Evolutionary conservation across 2,797 vertebrate species (phyloP).

Genomic region (Poeciliopsis gracilis): DNA sequence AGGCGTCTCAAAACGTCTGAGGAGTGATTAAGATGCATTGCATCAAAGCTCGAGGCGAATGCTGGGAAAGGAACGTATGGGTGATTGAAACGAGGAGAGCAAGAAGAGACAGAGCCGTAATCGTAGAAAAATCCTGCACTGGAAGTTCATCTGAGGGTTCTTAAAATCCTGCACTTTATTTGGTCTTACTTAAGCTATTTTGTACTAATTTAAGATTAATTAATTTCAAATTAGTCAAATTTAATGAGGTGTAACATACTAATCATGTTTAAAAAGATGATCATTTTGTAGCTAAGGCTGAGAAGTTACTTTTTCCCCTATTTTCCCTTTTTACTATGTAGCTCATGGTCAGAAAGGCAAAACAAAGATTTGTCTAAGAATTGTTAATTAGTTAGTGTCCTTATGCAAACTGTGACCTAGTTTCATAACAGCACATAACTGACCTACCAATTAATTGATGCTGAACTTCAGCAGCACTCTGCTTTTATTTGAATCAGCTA

Average conservation of each 20-base stretch:
- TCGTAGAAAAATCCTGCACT: conserved; percentile 10
- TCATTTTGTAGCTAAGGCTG: neutral
- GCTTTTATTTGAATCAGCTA: conserved; percentile 49
- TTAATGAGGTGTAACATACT: neutral
- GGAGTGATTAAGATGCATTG: conserved; percentile 46
- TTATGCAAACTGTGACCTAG: conserved; percentile 74
- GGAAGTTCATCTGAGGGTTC: conserved; percentile 32
- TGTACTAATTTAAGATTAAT: neutral
- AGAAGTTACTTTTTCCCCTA: conserved; percentile 6
- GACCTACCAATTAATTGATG: conserved; percentile 55
- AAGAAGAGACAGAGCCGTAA: neutral
- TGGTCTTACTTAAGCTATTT: neutral
- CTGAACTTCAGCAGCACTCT: conserved; percentile 36
- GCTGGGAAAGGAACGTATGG: conserved; percentile 31
- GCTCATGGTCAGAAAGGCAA: conserved; percentile 20
- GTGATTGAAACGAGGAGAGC: conserved; percentile 3
- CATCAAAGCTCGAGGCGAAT: conserved; percentile 29
- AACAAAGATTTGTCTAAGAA: conserved; percentile 24
- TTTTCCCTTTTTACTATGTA: neutral
- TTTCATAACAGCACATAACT: conserved; percentile 51
- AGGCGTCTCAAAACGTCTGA: conserved; percentile 53
- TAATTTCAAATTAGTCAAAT: neutral
- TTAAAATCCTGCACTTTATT: conserved; percentile 25
- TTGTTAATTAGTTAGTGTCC: conserved; percentile 60
- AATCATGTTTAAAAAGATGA: neutral